Percentiles rank a stretch among this genome's conserved stretches.
phyloP scores from a whole-genome alignment of 2,113 vertebrate genomes.

The Dolichotis patagonum region DNA sequence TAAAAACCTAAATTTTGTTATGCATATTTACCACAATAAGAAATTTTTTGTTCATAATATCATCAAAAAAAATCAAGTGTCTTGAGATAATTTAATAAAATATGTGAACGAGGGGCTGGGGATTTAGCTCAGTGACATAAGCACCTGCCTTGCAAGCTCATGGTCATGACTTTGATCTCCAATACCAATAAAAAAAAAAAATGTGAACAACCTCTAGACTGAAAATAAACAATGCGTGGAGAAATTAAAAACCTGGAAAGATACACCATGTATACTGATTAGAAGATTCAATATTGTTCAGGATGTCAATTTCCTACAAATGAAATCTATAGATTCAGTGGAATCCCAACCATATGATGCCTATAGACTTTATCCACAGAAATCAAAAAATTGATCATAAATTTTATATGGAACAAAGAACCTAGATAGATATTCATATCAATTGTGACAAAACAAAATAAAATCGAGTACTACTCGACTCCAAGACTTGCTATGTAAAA shows the following conservation, averaged over 20 bases:
- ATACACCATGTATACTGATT: neutral
- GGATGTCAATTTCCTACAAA: neutral
- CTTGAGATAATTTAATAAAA: neutral
- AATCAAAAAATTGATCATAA: neutral
- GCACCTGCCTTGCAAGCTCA: no score
- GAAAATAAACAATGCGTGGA: neutral
- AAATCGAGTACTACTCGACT: neutral
- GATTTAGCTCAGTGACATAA: no score
- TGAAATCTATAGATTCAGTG: neutral
- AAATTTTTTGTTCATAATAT: neutral
- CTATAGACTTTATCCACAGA: neutral
- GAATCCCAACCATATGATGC: neutral
- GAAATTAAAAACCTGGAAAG: neutral
- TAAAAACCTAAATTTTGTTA: neutral
- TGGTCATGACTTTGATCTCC: no score
- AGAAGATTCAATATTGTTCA: neutral
- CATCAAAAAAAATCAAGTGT: neutral
- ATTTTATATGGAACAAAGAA: neutral
- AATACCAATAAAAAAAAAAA: no score
- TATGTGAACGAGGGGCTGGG: neutral
- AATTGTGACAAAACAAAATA: slow-evolving; percentile 4
- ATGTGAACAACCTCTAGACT: neutral
- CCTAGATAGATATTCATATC: neutral
- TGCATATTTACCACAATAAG: neutral
- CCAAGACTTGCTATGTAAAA: neutral